Evolutionary conservation across 2,113 vertebrate species (phyloP).

Genomic region (Elephantulus edwardii): DNA sequence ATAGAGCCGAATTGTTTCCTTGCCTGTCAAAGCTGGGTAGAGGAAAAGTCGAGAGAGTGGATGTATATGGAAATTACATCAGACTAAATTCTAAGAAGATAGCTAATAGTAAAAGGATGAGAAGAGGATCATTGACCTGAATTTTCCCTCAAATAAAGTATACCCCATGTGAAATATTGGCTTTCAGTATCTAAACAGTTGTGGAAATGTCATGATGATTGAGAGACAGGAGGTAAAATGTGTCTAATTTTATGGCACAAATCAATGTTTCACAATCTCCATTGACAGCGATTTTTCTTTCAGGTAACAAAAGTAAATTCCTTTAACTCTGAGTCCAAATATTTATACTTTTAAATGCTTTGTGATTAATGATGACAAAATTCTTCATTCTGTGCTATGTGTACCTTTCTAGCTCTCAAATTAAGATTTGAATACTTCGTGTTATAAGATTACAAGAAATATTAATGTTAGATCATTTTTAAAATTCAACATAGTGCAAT

Average conservation of each 20-base stretch:
- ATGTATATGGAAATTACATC: neutral
- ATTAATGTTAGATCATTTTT: constrained; percentile 53
- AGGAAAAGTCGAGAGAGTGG: neutral
- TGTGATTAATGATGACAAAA: constrained; percentile 59
- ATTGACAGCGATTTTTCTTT: constrained; percentile 72
- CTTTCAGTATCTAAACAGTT: constrained; percentile 81
- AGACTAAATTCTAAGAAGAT: too few species aligned
- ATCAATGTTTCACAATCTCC: constrained; percentile 76
- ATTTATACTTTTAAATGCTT: constrained; percentile 44
- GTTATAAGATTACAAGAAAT: constrained; percentile 61
- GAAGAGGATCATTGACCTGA: too few species aligned
- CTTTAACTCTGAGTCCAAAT: constrained; percentile 22
- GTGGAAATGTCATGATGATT: constrained; percentile 84
- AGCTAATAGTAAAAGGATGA: neutral
- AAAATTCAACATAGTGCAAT: constrained; percentile 54
- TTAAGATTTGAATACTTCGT: constrained; percentile 70
- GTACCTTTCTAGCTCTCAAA: constrained; percentile 63
- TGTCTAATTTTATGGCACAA: constrained; percentile 77
- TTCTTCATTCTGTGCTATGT: constrained; percentile 49
- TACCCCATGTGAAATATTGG: constrained; percentile 35
- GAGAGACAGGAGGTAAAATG: constrained; percentile 83
- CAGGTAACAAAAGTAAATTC: constrained; percentile 66
- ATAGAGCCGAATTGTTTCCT: neutral
- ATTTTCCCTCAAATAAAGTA: neutral
- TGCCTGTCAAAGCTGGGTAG: neutral